Percentiles rank a stretch among this genome's conserved stretches.
These are phyloP conservation scores for Stegostoma tigrinum DNA, from an alignment of 2,113 vertebrate species.

Conservation along the genomic window DNA sequence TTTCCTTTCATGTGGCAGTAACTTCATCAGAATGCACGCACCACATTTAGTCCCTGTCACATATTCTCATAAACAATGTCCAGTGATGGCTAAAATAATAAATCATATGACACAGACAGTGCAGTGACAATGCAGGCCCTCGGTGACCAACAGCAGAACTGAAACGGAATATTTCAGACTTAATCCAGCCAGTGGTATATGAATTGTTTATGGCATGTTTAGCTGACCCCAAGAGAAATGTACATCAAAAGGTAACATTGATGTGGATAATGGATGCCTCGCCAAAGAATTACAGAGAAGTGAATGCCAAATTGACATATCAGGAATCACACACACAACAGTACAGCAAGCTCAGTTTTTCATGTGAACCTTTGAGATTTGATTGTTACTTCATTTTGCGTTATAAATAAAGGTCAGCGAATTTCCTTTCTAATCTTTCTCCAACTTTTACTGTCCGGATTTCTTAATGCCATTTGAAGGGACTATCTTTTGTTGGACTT, in stretches of 20 bases:
- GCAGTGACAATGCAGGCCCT: background rate
- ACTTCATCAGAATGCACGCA: background rate
- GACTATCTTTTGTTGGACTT: background rate
- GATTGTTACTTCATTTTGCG: background rate
- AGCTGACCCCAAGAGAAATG: background rate
- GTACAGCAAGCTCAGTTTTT: background rate
- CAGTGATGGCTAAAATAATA: background rate
- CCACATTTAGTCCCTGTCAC: background rate
- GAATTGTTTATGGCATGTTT: background rate
- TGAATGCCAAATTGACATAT: background rate
- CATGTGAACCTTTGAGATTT: background rate
- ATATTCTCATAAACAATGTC: background rate
- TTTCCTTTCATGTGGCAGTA: background rate
- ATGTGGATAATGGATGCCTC: background rate
- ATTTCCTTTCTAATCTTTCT: background rate
- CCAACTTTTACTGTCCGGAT: too few relatives aligned
- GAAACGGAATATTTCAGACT: background rate
- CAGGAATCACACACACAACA: background rate
- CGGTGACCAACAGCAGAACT: background rate
- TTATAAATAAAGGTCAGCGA: background rate
- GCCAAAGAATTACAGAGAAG: background rate
- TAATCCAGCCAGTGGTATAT: background rate
- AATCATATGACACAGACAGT: background rate
- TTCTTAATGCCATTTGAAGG: background rate
- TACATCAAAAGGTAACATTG: constrained; percentile 9